These are phyloP conservation scores for Shinisaurus crocodilurus DNA, from an alignment of 2,113 vertebrate species.

Conservation along the genomic window DNA sequence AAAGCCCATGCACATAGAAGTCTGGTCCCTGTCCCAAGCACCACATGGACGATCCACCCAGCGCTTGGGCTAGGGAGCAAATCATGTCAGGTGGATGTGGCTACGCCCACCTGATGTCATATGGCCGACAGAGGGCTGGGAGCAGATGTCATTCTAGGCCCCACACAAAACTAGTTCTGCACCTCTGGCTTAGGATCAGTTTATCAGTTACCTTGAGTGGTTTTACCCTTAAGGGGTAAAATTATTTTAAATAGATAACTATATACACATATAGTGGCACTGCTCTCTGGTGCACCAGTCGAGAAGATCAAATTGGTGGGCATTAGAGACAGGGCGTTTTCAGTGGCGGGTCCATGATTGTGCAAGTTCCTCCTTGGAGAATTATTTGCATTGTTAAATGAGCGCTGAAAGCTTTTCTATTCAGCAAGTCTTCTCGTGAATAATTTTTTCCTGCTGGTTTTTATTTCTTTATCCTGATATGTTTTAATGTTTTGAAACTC, in stretches of 20 bases:
- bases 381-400: background rate
- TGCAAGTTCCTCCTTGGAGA: background rate
- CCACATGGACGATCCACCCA: no score
- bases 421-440: background rate
- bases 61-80: no score
- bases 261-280: background rate
- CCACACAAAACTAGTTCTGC: no score
- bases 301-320: background rate
- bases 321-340: background rate
- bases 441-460: background rate
- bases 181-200: background rate
- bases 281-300: background rate
- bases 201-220: background rate
- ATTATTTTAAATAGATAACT: no score
- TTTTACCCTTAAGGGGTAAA: no score
- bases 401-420: background rate
- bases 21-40: no score
- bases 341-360: background rate
- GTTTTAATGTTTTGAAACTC: background rate
- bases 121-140: no score
- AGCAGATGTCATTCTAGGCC: no score
- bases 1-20: no score
- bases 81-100: no score
- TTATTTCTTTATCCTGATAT: background rate
- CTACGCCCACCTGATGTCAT: no score